A percentile compares a stretch with the other conserved stretches of the same genome.
Evolutionary conservation across 2,888 invertebrate genomes (phyloP).

Genomic region (Melanophora roralis): DNA sequence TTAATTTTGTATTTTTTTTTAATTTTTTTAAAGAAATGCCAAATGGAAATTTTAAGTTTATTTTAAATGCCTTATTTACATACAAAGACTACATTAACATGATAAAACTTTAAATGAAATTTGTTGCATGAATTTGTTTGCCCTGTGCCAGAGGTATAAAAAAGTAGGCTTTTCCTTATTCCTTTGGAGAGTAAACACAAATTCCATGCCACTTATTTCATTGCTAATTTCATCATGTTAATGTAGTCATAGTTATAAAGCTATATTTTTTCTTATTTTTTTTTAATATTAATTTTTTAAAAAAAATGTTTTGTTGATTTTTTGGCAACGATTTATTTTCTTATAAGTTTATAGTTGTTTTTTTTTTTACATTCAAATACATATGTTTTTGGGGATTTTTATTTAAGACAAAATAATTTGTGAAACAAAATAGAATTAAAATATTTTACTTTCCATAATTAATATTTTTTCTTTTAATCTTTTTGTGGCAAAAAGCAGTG

Average conservation of each 20-base stretch:
- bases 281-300: background rate
- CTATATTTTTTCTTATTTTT: background rate
- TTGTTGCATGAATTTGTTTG: background rate
- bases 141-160: background rate
- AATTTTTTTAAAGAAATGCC: background rate
- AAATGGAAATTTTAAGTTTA: background rate
- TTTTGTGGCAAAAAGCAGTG: too few species aligned
- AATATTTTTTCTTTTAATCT: too few species aligned
- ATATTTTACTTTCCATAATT: too few species aligned
- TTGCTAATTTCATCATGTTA: too few species aligned
- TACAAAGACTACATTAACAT: too few species aligned
- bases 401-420: background rate
- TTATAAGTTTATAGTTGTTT: background rate
- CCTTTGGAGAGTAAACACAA: too few species aligned
- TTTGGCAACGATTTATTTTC: slow-evolving; percentile 55
- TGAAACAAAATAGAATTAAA: slow-evolving; percentile 21
- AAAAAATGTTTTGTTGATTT: slow-evolving; percentile 14
- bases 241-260: background rate
- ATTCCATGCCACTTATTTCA: too few species aligned
- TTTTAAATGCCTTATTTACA: background rate
- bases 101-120: too few species aligned
- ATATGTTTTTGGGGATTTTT: slow-evolving; percentile 1
- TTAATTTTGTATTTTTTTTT: background rate
- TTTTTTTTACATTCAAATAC: slow-evolving; percentile 1
- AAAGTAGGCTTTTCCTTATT: background rate